Evolutionary conservation across 2,113 vertebrate species (phyloP), one percentile per base, ranked within the genome.

Genomic region (Montifringilla adamsi): DNA sequence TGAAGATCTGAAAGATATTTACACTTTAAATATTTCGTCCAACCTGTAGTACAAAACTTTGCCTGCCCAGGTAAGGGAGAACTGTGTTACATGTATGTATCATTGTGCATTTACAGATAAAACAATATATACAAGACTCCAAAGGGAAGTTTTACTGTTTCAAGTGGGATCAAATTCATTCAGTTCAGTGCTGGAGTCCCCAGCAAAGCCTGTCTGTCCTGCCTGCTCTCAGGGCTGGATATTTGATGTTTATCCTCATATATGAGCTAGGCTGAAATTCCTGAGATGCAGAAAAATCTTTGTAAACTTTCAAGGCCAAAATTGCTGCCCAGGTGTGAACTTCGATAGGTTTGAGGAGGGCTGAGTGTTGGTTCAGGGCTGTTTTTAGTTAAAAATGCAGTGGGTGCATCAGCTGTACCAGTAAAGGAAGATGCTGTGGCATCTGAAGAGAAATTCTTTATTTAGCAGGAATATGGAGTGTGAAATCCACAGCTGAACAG

Each of bases 261-360:
- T 2, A 6, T 30, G 26, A 23, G 8, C 60, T 41, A 28, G n/a
- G 46, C 27, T 80, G 53, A 46, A 77, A 37, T 55, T 58, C 35
- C 21, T 47, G 20, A 55, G 27, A 17, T 4, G 35, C 56, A 64
- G 49, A 30, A 53, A 15, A 10, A 10, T 13, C n/a, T 82, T 28
- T 12, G n/a, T 19, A 50, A 76, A 37, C 11, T 30, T 59, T 24
- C 30, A 19, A 46, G 44, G 7, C 33, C 47, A 63, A 50, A 62
- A 14, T 1, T 17, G 44, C 8, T 0, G 0, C 17, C 47, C 37
- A 2, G 1, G 3, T 8, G 21, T 78, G 73, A 91, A 11, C 15
- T 59, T 43, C 1, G 31, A 2, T 14, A 39, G 80, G 26, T 73
- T 70, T 81, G 56, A 47, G 72, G 44, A 66, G 24, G 49, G n/a